Percentiles rank a stretch among this genome's conserved stretches.
phyloP scores from a whole-genome alignment of 2,113 vertebrate genomes.

The Callionymus lyra region DNA sequence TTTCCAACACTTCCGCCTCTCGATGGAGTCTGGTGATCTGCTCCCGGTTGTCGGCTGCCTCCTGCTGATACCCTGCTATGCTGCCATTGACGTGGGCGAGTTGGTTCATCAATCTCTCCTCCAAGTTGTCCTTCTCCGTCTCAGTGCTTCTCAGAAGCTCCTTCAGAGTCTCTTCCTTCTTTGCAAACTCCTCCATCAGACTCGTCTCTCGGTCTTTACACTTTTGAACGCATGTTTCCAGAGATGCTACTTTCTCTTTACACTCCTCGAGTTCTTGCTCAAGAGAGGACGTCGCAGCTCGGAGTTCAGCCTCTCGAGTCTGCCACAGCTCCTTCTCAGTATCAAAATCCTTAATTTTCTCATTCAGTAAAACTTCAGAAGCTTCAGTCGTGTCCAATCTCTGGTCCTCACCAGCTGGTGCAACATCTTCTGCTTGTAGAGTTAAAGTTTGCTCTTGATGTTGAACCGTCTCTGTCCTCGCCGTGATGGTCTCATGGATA shows the following conservation, averaged over 20 bases:
- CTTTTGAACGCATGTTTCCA: slow-evolving; percentile 52
- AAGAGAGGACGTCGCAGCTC: slow-evolving; percentile 27
- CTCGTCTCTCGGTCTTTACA: slow-evolving; percentile 43
- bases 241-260: slow-evolving; percentile 24
- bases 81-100: slow-evolving; percentile 93
- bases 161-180: slow-evolving; percentile 64
- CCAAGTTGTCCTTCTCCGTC: slow-evolving; percentile 87
- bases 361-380: slow-evolving; percentile 17
- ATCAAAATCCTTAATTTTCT: slow-evolving; percentile 34
- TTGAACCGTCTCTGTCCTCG: slow-evolving; percentile 18
- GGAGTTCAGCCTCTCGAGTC: slow-evolving; percentile 32
- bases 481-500: slow-evolving; percentile 27
- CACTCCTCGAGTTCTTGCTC: slow-evolving; percentile 32
- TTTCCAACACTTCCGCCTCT: slow-evolving; percentile 66
- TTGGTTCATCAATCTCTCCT: slow-evolving; percentile 95
- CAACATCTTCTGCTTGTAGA: slow-evolving; percentile 1
- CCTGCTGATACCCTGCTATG: slow-evolving; percentile 92
- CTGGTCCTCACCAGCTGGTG: slow-evolving; percentile 14
- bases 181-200: slow-evolving; percentile 45
- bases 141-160: slow-evolving; percentile 70
- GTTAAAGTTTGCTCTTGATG: slow-evolving; percentile 6
- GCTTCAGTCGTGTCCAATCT: slow-evolving; percentile 19
- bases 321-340: slow-evolving; percentile 44
- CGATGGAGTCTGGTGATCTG: slow-evolving; percentile 58
- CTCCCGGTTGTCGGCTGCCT: slow-evolving; percentile 72